These are phyloP conservation scores for Hepsetus odoe DNA, from an alignment of 2,113 vertebrate genomes.

Conservation along the genomic window DNA sequence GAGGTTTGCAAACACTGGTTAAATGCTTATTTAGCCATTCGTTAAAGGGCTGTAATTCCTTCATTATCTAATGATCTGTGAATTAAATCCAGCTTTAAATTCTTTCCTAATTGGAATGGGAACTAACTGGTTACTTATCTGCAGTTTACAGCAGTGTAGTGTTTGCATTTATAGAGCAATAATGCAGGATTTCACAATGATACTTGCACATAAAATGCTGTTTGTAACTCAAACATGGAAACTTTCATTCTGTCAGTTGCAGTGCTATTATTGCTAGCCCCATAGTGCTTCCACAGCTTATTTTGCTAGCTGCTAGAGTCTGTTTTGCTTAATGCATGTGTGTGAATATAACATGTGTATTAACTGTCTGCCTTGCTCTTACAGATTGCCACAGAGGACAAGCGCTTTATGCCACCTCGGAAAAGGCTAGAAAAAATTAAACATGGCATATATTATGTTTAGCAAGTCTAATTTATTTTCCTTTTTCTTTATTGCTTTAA, in stretches of 20 bases:
- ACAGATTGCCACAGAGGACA: slow-evolving; percentile 86
- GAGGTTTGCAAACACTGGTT: slow-evolving; percentile 74
- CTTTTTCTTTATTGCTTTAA: slow-evolving; percentile 45
- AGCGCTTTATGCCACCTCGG: slow-evolving; percentile 71
- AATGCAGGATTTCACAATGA: background rate
- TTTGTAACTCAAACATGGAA: background rate
- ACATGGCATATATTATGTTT: slow-evolving; percentile 49
- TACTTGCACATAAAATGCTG: background rate
- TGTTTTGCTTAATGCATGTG: slow-evolving; percentile 50
- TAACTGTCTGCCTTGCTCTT: slow-evolving; percentile 99
- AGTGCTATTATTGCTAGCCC: slow-evolving; percentile 36
- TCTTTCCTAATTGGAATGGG: too few relatives aligned
- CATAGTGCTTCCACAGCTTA: slow-evolving; percentile 43
- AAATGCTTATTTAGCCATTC: slow-evolving; percentile 28
- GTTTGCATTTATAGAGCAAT: background rate
- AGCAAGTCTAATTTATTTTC: slow-evolving; percentile 55
- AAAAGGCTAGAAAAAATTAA: slow-evolving; percentile 78
- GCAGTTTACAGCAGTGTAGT: background rate
- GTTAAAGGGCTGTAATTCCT: background rate
- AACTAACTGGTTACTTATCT: background rate
- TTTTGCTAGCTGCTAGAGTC: slow-evolving; percentile 42
- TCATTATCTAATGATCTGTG: background rate
- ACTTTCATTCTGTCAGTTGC: background rate
- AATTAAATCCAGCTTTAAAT: background rate
- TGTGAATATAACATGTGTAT: slow-evolving; percentile 70